Percentiles rank a stretch among this genome's conserved stretches.
Conservation (phyloP, 1,140 invertebrate species). For the Neuroterus valhalla region DNA sequence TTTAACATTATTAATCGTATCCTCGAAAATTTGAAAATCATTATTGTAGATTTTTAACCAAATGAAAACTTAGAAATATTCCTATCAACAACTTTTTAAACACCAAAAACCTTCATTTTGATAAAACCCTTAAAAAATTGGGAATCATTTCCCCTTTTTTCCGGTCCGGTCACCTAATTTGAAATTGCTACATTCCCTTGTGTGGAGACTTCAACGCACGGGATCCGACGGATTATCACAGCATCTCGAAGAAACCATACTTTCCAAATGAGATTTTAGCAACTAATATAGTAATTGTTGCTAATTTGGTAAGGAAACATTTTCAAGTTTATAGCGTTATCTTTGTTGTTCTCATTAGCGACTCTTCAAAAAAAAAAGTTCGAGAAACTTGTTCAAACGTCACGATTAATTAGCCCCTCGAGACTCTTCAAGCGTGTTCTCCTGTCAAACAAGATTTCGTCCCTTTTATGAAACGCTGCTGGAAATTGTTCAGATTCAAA, state of each 20-base stretch:
- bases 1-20: neutral
- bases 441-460: no score
- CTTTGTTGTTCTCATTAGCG: no score
- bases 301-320: neutral
- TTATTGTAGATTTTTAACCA: no score
- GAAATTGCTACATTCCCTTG: conserved; percentile 5
- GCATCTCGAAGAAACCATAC: neutral
- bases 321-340: neutral
- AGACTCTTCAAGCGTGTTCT: neutral
- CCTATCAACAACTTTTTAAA: no score
- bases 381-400: conserved; percentile 28
- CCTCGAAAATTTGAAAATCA: no score
- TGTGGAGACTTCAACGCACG: conserved; percentile 68
- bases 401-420: conserved; percentile 52
- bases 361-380: conserved; percentile 8
- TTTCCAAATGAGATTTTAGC: no score
- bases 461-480: conserved; percentile 2
- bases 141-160: neutral
- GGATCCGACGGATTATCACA: conserved; percentile 64
- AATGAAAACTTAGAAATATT: no score
- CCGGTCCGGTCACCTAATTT: neutral
- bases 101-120: no score
- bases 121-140: no score
- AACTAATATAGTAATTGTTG: no score
- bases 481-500: neutral